phyloP scores from a whole-genome alignment of 2,888 invertebrate genomes.

The Melieria omissa region DNA sequence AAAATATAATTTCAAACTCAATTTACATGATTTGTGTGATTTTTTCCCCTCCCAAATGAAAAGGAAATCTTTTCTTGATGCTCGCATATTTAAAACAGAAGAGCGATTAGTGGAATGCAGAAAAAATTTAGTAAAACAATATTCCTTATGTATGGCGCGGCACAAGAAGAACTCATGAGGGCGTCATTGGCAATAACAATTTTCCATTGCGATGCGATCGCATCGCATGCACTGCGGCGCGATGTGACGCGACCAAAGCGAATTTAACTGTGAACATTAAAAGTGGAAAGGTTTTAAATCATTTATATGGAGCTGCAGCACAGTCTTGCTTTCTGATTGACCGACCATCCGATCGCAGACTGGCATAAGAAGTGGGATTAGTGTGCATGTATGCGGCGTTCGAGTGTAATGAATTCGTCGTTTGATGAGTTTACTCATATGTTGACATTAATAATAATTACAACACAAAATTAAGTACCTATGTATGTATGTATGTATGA shows the following conservation, averaged over 20 bases:
- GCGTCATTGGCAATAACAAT: slow-evolving; percentile 36
- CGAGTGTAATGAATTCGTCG: slow-evolving; percentile 37
- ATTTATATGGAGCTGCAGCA: slow-evolving; percentile 37
- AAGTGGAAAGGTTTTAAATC: slow-evolving; percentile 45
- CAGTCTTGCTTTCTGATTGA: slow-evolving; percentile 17
- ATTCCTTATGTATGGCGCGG: too few species aligned
- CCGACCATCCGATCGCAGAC: too few species aligned
- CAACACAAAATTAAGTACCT: too few species aligned
- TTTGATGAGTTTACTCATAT: slow-evolving; percentile 39
- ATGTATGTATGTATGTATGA: slow-evolving; percentile 10
- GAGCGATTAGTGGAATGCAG: too few species aligned
- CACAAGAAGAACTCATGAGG: slow-evolving; percentile 17
- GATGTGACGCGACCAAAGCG: slow-evolving; percentile 27
- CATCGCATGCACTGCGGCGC: too few species aligned
- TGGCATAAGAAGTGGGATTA: background rate
- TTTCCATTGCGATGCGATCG: slow-evolving; percentile 2
- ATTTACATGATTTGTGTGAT: too few species aligned
- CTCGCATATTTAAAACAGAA: too few species aligned
- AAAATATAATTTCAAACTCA: too few species aligned
- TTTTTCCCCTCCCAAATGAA: too few species aligned
- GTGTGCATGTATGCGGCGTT: slow-evolving; percentile 1
- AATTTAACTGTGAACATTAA: slow-evolving; percentile 40
- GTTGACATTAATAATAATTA: slow-evolving; percentile 34
- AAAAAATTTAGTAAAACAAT: too few species aligned
- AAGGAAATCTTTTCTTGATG: too few species aligned